Percentiles rank a stretch among this genome's conserved stretches.
Conservation (phyloP, 2,113 vertebrate genomes). For the Myrmophylax atrothorax region DNA sequence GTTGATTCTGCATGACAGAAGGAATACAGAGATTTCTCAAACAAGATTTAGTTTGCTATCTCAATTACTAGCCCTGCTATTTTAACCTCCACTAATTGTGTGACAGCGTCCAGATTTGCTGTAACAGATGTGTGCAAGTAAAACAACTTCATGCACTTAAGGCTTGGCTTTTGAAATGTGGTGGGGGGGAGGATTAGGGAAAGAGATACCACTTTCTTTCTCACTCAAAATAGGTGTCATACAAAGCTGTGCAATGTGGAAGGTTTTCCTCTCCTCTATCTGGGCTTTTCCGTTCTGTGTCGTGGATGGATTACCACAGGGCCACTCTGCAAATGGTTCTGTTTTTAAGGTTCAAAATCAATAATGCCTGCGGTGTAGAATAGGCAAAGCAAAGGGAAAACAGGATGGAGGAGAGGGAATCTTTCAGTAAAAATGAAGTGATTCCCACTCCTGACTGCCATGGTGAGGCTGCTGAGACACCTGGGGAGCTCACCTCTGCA, state of each 20-base stretch:
- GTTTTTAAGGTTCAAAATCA: neutral
- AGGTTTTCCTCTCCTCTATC: neutral
- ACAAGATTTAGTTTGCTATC: conserved; percentile 26
- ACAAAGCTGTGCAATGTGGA: neutral
- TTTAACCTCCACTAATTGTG: conserved; percentile 28
- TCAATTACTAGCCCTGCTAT: neutral
- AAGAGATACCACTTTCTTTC: neutral
- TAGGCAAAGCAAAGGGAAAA: neutral
- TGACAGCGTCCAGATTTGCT: neutral
- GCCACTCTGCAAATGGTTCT: neutral
- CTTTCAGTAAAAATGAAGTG: neutral
- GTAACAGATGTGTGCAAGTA: neutral
- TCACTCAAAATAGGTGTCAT: neutral
- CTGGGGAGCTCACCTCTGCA: neutral
- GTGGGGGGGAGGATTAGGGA: neutral
- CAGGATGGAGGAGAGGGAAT: neutral
- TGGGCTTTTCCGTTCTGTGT: neutral
- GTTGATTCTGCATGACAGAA: conserved; percentile 46
- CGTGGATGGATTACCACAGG: neutral
- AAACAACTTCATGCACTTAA: neutral
- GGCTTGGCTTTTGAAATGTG: neutral
- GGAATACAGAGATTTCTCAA: conserved; percentile 35
- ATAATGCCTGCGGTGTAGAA: neutral
- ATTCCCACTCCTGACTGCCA: neutral
- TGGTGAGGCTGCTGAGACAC: neutral